phyloP scores from a whole-genome alignment of 1,140 invertebrate genomes.

The Drosophila lowei region DNA sequence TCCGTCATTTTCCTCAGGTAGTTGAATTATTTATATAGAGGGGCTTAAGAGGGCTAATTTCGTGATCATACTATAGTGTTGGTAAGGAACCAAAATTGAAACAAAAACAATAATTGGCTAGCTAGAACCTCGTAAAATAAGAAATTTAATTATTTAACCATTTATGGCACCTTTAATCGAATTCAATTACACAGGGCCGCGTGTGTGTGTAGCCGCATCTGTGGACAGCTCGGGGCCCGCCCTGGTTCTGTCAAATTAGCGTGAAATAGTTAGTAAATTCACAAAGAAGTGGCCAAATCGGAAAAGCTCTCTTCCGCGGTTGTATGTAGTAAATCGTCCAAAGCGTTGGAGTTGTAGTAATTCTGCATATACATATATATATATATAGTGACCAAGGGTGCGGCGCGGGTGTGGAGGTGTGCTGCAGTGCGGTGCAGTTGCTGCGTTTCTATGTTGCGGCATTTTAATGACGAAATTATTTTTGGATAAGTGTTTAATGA shows the following conservation, averaged over 20 bases:
- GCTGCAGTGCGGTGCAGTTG: constrained; percentile 16
- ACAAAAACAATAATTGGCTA: too few species aligned
- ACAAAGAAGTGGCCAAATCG: constrained; percentile 1
- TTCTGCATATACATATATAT: constrained; percentile 28
- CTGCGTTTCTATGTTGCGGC: constrained; percentile 53
- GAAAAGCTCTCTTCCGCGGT: constrained; percentile 13
- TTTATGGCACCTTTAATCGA: constrained; percentile 9
- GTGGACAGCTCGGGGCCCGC: too few species aligned
- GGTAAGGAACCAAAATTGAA: too few species aligned
- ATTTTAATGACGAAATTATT: constrained; percentile 67
- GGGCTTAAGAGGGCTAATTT: too few species aligned
- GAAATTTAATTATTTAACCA: constrained; percentile 44
- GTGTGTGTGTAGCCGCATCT: background rate
- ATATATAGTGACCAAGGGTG: constrained; percentile 6
- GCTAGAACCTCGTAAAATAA: constrained; percentile 17
- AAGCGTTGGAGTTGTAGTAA: constrained; percentile 6
- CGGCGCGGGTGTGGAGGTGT: background rate
- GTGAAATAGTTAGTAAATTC: too few species aligned
- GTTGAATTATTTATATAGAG: too few species aligned
- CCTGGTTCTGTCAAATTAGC: too few species aligned
- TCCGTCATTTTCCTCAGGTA: too few species aligned
- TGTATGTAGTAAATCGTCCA: too few species aligned
- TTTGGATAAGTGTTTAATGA: constrained; percentile 72
- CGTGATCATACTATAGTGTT: too few species aligned
- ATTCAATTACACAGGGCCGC: constrained; percentile 22